Conservation (phyloP, 2,113 vertebrate species). For the Terrapene triunguis region DNA sequence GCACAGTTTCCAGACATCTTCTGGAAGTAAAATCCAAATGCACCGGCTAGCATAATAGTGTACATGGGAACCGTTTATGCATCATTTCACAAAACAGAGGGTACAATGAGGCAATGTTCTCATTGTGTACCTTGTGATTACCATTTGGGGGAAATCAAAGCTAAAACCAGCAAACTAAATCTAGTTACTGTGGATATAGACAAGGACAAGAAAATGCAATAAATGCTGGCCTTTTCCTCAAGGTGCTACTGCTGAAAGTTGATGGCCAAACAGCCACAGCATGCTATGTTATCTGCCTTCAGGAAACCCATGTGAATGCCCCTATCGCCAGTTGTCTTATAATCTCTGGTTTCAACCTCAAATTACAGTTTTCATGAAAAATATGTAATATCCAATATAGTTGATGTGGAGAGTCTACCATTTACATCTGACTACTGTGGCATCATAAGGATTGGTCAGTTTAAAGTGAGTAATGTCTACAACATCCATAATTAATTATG, state of each 20-base stretch:
- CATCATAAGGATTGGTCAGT: neutral
- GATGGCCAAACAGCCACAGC: neutral
- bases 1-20: neutral
- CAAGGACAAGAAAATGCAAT: neutral
- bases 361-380: neutral
- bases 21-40: neutral
- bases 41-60: too few relatives aligned
- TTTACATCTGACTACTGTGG: neutral
- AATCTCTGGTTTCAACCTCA: neutral
- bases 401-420: neutral
- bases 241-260: neutral
- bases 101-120: neutral
- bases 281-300: neutral
- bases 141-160: neutral
- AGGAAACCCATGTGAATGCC: neutral
- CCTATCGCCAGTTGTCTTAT: neutral
- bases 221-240: neutral
- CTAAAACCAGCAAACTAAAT: neutral
- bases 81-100: neutral
- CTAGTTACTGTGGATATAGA: neutral
- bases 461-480: neutral
- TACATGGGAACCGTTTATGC: neutral
- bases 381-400: neutral
- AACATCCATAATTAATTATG: neutral
- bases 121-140: neutral